phyloP scores from a whole-genome alignment of 2,888 invertebrate species.

The Lepidocyrtoides sp. region DNA sequence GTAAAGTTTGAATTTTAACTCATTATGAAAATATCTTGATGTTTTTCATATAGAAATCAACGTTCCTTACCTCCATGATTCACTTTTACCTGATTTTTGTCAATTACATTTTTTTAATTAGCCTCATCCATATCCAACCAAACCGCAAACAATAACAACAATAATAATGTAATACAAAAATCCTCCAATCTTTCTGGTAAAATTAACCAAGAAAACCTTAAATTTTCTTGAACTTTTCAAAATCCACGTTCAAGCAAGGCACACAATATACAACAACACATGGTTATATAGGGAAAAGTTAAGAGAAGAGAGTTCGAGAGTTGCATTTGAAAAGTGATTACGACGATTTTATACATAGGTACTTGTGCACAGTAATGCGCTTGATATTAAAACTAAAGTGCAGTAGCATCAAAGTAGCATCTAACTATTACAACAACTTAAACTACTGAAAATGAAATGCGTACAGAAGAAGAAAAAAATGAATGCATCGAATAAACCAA shows the following conservation, averaged over 20 bases:
- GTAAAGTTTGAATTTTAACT: no score
- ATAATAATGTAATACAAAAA: neutral
- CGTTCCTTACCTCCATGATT: neutral
- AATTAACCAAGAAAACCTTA: no score
- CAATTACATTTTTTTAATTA: slow-evolving; percentile 32
- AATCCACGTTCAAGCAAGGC: neutral
- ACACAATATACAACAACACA: neutral
- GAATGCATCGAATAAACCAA: slow-evolving; percentile 38
- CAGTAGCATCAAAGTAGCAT: neutral
- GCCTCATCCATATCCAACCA: slow-evolving; percentile 45
- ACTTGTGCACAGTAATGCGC: neutral
- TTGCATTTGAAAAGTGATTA: slow-evolving; percentile 61
- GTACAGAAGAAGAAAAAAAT: neutral
- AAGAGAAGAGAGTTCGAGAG: slow-evolving; percentile 49
- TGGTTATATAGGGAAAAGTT: neutral
- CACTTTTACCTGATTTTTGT: neutral
- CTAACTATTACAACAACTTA: neutral
- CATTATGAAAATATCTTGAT: neutral
- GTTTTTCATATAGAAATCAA: neutral
- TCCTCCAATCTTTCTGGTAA: no score
- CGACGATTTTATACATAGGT: slow-evolving; percentile 51
- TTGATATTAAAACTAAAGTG: slow-evolving; percentile 31
- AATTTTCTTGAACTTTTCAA: slow-evolving; percentile 29
- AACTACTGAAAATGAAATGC: neutral
- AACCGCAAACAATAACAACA: slow-evolving; percentile 40